Percentiles rank a stretch among this genome's conserved stretches.
phyloP scores from a whole-genome alignment of 2,888 invertebrate genomes.

The Andrena fulva region DNA sequence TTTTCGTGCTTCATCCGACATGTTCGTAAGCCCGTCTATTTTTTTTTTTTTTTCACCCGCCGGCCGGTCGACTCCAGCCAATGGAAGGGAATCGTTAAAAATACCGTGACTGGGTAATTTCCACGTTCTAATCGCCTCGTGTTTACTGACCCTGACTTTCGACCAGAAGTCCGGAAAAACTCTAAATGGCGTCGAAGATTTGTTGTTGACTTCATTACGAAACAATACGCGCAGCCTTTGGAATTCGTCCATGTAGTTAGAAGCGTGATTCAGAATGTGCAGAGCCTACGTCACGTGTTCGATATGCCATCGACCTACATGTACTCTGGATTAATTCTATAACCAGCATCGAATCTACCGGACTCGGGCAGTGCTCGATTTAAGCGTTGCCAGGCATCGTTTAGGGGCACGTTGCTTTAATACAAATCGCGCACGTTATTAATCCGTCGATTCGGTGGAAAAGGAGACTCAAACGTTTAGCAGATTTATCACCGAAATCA shows the following conservation, averaged over 20 bases:
- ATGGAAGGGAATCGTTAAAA: not conserved
- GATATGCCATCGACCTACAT: constrained; percentile 66
- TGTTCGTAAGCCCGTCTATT: too few relatives aligned
- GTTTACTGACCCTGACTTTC: constrained; percentile 69
- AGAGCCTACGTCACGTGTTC: constrained; percentile 48
- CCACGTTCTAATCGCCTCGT: constrained; percentile 52
- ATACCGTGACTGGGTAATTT: constrained; percentile 56
- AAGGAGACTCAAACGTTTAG: constrained; percentile 30
- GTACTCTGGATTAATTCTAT: constrained; percentile 44
- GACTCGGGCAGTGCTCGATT: constrained; percentile 23
- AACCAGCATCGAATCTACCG: constrained; percentile 38
- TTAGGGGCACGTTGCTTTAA: constrained; percentile 15
- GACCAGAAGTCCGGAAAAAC: constrained; percentile 64
- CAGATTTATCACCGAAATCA: constrained; percentile 39
- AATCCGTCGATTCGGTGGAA: not conserved
- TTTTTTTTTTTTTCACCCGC: too few relatives aligned
- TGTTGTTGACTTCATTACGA: constrained; percentile 13
- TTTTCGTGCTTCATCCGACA: not conserved
- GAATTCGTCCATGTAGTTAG: constrained; percentile 27
- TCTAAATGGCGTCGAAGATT: constrained; percentile 31
- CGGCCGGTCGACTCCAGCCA: not conserved
- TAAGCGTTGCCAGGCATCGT: constrained; percentile 14
- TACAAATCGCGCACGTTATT: not conserved
- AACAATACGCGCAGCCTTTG: constrained; percentile 15
- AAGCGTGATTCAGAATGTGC: constrained; percentile 30